Percentiles rank a stretch among this genome's conserved stretches.
Conservation (phyloP, 2,113 vertebrate species). For the Haemorhous mexicanus region DNA sequence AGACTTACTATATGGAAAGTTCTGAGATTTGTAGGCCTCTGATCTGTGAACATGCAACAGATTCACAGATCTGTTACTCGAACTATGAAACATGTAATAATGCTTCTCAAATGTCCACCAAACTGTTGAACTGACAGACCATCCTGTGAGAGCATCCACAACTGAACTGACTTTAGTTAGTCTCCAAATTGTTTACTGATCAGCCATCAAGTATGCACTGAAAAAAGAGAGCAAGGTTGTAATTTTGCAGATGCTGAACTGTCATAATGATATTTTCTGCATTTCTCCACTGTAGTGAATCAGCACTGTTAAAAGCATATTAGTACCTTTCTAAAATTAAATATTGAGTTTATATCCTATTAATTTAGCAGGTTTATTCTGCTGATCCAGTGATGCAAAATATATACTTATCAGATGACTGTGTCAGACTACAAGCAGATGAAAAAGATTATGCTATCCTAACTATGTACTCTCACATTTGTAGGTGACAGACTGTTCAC, state of each 20-base stretch:
- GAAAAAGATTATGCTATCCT: background rate
- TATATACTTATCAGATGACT: slow-evolving; percentile 10
- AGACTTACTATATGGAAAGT: background rate
- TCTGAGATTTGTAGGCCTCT: background rate
- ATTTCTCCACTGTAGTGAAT: background rate
- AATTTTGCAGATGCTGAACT: background rate
- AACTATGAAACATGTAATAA: background rate
- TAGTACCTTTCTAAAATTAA: slow-evolving; percentile 10
- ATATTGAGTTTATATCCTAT: background rate
- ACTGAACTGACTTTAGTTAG: slow-evolving; percentile 57
- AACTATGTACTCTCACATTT: slow-evolving; percentile 35
- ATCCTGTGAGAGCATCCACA: slow-evolving; percentile 24
- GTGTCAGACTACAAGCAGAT: slow-evolving; percentile 12
- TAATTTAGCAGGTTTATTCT: slow-evolving; percentile 15
- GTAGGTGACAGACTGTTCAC: slow-evolving; percentile 21
- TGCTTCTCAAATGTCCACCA: background rate
- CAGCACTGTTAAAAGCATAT: background rate
- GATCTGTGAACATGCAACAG: background rate
- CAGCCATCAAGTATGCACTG: slow-evolving; percentile 42
- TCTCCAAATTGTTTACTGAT: slow-evolving; percentile 60
- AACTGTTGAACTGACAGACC: background rate
- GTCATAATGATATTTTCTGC: background rate
- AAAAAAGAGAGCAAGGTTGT: slow-evolving; percentile 2
- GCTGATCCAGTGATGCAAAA: slow-evolving; percentile 12
- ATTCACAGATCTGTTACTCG: background rate